Base-by-base conservation (phyloP, 2,888 invertebrate species). In the Phania funesta region DNA sequence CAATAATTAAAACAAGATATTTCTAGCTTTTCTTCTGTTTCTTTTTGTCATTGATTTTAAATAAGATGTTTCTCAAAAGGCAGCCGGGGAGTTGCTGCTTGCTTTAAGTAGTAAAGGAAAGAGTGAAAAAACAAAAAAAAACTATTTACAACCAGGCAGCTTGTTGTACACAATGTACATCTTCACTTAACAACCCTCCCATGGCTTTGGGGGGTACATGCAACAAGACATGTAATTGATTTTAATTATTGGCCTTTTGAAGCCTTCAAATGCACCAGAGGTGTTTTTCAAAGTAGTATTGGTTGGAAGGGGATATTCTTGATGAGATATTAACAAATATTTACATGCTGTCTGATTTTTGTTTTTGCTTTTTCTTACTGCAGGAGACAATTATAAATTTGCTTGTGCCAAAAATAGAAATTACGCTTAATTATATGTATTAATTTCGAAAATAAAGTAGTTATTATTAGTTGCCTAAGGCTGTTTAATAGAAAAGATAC, bases 221-320 rank as follows among this genome's bases (percentile, higher is more conserved):
- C 76, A 81, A 73, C 77, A 67, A 35, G 68, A n/a, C 76, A 73
- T 81, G 81, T 77, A 81, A 81, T 81, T 81, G 81, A 77, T 81
- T 81, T 77, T 81, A 81, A 81, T 81, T 81, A 77, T 77, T 46
- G 62, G 67, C 20, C 50, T 48, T 29, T 13, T 22, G n/a, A 29
- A 65, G 50, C n/a, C 22, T 60, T 41, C 22, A 22, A 60, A 67
- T 6, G 4, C n/a, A n/a, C n/a, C n/a, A n/a, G n/a, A n/a, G n/a
- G n/a, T 38, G 24, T 48, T 48, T 20, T 9, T 24, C 8, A 16
- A n/a, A 38, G 24, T 18, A 20, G 16, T 3, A 2, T 18, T 24
- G 35, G 29, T 35, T n/a, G 48, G 8, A 13, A 13, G 4, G n/a
- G 35, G n/a, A n/a, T n/a, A n/a, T n/a, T n/a, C n/a, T n/a, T n/a